phyloP scores from a whole-genome alignment of 2,888 invertebrate species.

The Mesoligia furuncula region DNA sequence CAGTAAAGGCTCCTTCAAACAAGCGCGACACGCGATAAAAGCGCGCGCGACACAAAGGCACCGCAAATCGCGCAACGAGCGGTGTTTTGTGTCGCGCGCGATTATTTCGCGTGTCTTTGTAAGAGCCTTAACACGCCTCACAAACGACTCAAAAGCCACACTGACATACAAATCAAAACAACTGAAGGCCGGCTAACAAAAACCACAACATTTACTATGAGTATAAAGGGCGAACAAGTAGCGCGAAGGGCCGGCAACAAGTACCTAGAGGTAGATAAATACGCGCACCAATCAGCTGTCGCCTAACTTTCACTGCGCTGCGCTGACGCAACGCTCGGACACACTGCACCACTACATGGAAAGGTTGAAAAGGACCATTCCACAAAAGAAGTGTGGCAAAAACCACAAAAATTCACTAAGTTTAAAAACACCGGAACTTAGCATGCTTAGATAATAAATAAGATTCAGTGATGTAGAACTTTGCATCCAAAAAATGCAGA shows the following conservation, averaged over 20 bases:
- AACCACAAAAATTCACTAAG: neutral
- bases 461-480: neutral
- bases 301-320: constrained; percentile 75
- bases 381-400: neutral
- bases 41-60: too few relatives aligned
- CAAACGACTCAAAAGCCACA: constrained; percentile 14
- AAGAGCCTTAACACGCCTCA: too few relatives aligned
- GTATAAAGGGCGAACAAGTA: constrained; percentile 57
- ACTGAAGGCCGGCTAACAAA: constrained; percentile 32
- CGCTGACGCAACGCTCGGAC: constrained; percentile 69
- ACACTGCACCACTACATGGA: constrained; percentile 22
- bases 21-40: too few relatives aligned
- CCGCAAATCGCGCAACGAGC: too few relatives aligned
- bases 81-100: too few relatives aligned
- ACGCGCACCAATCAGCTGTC: constrained; percentile 68
- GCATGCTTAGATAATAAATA: neutral
- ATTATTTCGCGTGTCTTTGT: too few relatives aligned
- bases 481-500: too few relatives aligned
- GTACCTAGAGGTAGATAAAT: constrained; percentile 63
- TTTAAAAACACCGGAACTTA: neutral
- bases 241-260: constrained; percentile 68
- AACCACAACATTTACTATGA: constrained; percentile 34
- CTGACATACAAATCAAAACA: constrained; percentile 32
- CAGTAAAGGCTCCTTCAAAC: too few relatives aligned
- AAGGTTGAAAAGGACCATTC: constrained; percentile 28